Conservation (phyloP, 2,797 vertebrate genomes). For the Gymnocypris eckloni region DNA sequence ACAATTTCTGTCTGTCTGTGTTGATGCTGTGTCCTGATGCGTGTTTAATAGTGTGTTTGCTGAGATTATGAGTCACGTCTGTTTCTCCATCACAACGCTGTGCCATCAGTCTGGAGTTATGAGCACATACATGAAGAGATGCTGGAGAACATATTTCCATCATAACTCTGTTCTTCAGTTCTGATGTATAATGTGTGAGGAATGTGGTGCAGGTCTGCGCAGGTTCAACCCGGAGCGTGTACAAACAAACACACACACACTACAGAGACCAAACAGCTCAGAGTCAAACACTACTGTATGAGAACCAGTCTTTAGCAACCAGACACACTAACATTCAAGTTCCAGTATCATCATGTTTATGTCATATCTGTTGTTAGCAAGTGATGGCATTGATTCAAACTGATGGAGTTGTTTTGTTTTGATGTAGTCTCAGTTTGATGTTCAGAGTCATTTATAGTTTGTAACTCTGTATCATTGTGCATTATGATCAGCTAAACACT, state of each 20-base stretch:
- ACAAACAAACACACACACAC: neutral
- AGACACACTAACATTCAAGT: neutral
- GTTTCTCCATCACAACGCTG: neutral
- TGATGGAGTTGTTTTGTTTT: neutral
- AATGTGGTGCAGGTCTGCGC: constrained; percentile 22
- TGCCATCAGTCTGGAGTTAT: neutral
- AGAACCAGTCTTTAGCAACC: neutral
- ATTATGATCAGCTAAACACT: neutral
- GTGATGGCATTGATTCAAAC: neutral
- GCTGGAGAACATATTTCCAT: neutral
- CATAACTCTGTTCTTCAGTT: neutral
- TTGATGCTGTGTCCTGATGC: neutral
- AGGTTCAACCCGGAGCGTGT: neutral
- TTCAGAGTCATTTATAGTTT: neutral
- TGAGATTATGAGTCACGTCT: neutral
- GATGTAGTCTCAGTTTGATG: neutral
- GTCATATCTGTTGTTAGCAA: neutral
- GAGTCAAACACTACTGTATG: neutral
- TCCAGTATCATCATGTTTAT: no score
- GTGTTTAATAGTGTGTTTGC: neutral
- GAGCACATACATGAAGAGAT: neutral
- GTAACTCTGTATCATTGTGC: neutral
- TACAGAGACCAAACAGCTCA: neutral
- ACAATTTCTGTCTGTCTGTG: neutral
- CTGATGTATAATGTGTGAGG: constrained; percentile 49